A percentile compares a stretch with the other conserved stretches of the same genome.
These are phyloP conservation scores for Bovichtus diacanthus DNA, from an alignment of 2,797 vertebrate species.

Conservation along the genomic window DNA sequence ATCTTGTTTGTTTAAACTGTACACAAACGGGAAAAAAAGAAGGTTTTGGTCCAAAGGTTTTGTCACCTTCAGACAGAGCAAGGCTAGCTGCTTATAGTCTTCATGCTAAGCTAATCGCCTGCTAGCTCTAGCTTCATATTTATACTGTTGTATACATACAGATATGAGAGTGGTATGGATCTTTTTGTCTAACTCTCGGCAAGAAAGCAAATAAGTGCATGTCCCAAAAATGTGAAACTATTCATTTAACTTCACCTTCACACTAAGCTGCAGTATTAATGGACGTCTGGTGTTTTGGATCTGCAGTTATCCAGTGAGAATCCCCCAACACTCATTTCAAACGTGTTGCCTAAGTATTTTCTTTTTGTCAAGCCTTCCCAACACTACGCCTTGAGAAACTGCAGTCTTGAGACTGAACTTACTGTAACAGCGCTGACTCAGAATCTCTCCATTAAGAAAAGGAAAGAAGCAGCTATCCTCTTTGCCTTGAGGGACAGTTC, in stretches of 20 bases:
- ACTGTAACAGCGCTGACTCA: slow-evolving; percentile 41
- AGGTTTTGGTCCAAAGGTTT: neutral
- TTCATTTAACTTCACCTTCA: slow-evolving; percentile 30
- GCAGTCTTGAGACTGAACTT: slow-evolving; percentile 44
- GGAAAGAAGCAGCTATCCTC: slow-evolving; percentile 24
- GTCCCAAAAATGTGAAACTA: slow-evolving; percentile 31
- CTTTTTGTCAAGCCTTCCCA: slow-evolving; percentile 10
- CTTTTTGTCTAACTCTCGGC: neutral
- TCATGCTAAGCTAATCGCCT: slow-evolving; percentile 7
- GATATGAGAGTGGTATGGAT: neutral
- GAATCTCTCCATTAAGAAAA: slow-evolving; percentile 10
- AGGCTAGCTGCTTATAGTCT: neutral
- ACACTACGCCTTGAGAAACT: slow-evolving; percentile 58
- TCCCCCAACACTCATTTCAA: slow-evolving; percentile 42
- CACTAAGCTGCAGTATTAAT: slow-evolving; percentile 62
- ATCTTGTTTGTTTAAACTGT: neutral
- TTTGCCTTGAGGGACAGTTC: slow-evolving; percentile 58
- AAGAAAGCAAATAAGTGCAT: neutral
- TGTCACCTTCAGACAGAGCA: neutral
- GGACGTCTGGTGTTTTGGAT: slow-evolving; percentile 15
- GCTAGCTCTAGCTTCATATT: neutral
- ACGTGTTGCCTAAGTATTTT: slow-evolving; percentile 52
- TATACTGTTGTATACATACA: too few relatives aligned
- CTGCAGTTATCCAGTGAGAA: neutral
- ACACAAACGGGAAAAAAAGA: neutral